These are phyloP conservation scores for Accipiter virgatus DNA, from an alignment of 2,113 vertebrate genomes.

Conservation along the genomic window DNA sequence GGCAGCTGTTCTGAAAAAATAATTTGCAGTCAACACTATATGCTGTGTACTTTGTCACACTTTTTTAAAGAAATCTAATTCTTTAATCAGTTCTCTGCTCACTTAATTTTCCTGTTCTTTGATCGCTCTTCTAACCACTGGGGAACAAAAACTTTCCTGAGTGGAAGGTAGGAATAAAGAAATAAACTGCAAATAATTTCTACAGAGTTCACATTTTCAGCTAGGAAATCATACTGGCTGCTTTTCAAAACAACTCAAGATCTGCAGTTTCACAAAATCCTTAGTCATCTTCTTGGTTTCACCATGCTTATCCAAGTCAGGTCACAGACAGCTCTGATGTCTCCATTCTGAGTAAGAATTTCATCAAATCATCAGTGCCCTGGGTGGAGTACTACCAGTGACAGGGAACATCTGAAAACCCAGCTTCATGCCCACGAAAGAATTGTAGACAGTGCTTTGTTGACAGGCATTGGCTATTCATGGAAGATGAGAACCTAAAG, in stretches of 20 bases:
- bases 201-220: neutral
- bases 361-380: neutral
- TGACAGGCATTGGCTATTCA: neutral
- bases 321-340: neutral
- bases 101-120: neutral
- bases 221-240: neutral
- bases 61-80: neutral
- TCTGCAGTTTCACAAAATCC: neutral
- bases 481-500: neutral
- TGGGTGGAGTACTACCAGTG: neutral
- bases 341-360: neutral
- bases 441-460: neutral
- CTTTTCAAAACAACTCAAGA: neutral
- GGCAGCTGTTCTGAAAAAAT: neutral
- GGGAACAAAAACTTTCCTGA: neutral
- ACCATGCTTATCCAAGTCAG: neutral
- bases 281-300: neutral
- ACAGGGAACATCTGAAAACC: neutral
- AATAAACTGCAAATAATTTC: neutral
- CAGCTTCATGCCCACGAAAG: neutral
- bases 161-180: neutral
- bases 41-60: neutral
- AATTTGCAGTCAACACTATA: neutral
- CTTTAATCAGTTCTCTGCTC: neutral
- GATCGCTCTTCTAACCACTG: neutral